Evolutionary conservation across 2,888 invertebrate species (phyloP), one percentile per base, ranked within the genome.

Genomic region (Alloscopus bannaensis): DNA sequence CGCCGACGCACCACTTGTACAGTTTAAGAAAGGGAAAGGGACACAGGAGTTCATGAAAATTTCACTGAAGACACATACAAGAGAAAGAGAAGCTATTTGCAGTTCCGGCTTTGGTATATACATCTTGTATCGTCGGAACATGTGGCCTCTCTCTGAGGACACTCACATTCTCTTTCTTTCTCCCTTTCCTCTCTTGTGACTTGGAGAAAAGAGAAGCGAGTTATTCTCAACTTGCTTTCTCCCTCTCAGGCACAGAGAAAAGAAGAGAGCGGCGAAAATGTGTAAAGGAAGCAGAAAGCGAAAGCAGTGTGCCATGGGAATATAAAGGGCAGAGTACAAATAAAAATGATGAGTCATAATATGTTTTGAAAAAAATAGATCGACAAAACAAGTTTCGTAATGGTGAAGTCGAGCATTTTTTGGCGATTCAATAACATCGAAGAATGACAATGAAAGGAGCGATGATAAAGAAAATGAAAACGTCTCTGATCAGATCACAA

Each of bases 391-490:
- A n/a, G n/a, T n/a, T n/a, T n/a, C n/a, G n/a, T n/a, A n/a, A n/a
- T n/a, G n/a, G n/a, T n/a, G n/a, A n/a, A n/a, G n/a, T n/a, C n/a
- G n/a, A n/a, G n/a, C n/a, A n/a, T 55, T 55, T 42, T 62, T 64
- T 50, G 62, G 55, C 36, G 64, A 55, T 55, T 72, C 64, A 72
- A 72, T 72, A 62, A 55, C 64, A 64, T 71, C 24, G 62, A 24
- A 16, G 28, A 24, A 20, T 62, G 40, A 62, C 50, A 60, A 40
- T 36, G 47, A 70, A 42, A 57, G n/a, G n/a, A n/a, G n/a, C n/a
- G n/a, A n/a, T n/a, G n/a, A n/a, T n/a, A n/a, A n/a, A n/a, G n/a
- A n/a, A n/a, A n/a, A n/a, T n/a, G n/a, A n/a, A n/a, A n/a, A n/a
- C n/a, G n/a, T n/a, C n/a, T n/a, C n/a, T n/a, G n/a, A n/a, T n/a